Evolutionary conservation across 2,888 invertebrate species (phyloP).

Genomic region (Amblyjoppa fuscipennis): DNA sequence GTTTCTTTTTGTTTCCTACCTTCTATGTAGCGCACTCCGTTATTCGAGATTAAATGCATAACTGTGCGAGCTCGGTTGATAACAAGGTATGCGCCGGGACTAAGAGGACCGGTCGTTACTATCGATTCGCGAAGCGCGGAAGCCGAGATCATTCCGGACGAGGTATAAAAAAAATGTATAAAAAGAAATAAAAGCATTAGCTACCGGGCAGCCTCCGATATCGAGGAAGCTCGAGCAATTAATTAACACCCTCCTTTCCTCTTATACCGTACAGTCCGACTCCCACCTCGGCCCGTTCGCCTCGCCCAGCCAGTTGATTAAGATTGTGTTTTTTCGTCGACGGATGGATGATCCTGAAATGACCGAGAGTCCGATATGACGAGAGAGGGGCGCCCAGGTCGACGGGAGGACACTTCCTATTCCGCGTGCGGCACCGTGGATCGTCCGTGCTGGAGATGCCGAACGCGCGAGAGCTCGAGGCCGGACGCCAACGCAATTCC

Average conservation of each 20-base stretch:
- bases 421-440: constrained; percentile 43
- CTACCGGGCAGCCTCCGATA: constrained; percentile 40
- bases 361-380: constrained; percentile 48
- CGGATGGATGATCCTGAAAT: constrained; percentile 26
- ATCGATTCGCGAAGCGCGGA: constrained; percentile 24
- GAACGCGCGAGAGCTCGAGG: constrained; percentile 52
- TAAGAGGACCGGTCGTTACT: constrained; percentile 17
- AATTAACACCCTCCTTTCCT: constrained; percentile 58
- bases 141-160: constrained; percentile 31
- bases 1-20: background rate
- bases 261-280: constrained; percentile 15
- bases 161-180: background rate
- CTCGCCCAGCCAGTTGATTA: constrained; percentile 27
- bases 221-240: constrained; percentile 47
- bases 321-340: constrained; percentile 29
- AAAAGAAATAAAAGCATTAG: constrained; percentile 27
- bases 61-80: background rate
- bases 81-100: background rate
- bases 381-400: constrained; percentile 8
- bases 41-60: constrained; percentile 26
- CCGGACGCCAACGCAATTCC: constrained; percentile 72
- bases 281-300: background rate
- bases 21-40: background rate
- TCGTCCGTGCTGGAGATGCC: constrained; percentile 40
- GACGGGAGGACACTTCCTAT: constrained; percentile 50